Conservation (phyloP, 2,797 vertebrate genomes). For the Rhynchonycteris naso region DNA sequence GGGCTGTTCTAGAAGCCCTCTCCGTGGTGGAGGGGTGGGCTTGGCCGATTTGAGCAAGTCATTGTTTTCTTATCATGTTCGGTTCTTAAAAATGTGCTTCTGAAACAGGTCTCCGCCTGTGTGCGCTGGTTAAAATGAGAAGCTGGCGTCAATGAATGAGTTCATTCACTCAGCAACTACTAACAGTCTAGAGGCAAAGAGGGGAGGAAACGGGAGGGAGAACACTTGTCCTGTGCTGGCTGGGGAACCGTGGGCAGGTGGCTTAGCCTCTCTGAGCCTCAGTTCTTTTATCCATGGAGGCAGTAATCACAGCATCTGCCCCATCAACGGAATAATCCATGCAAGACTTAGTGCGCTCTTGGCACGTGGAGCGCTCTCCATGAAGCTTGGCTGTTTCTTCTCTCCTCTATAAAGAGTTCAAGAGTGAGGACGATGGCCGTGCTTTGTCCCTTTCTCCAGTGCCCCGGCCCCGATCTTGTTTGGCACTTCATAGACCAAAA, state of each 20-base stretch:
- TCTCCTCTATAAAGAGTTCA: not conserved
- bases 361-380: not conserved
- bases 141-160: accelerated
- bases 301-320: accelerated
- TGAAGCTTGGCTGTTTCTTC: accelerated
- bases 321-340: accelerated
- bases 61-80: not conserved
- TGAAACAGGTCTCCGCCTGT: not conserved
- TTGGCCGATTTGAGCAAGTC: not conserved
- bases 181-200: not conserved
- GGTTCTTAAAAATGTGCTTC: not conserved
- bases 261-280: not conserved
- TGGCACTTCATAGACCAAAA: not conserved
- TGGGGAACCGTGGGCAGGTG: not conserved
- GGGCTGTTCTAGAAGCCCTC: not conserved
- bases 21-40: not conserved
- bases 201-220: not conserved
- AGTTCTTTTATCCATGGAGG: not conserved
- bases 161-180: not conserved
- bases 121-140: not conserved
- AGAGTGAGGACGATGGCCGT: accelerated
- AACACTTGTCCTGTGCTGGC: not conserved
- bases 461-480: not conserved
- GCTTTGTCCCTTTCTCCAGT: not conserved
- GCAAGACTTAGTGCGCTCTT: not conserved